Evolutionary conservation across 1,140 invertebrate genomes (phyloP).

Genomic region (Eubasilissa regina): DNA sequence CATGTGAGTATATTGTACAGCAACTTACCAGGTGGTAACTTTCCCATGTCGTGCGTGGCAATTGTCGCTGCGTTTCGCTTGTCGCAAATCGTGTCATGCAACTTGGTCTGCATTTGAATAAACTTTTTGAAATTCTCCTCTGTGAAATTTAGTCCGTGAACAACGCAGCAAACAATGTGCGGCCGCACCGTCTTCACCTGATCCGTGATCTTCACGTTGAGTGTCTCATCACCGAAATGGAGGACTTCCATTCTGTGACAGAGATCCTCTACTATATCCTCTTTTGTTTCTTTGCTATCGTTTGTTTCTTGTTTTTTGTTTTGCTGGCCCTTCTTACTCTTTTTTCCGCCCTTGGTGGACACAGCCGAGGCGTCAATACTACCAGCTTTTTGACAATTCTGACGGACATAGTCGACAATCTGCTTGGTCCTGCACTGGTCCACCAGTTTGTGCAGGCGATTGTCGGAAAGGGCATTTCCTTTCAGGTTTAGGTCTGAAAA

Average conservation of each 20-base stretch:
- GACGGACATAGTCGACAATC: constrained; percentile 78
- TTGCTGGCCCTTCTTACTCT: constrained; percentile 65
- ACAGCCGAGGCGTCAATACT: constrained; percentile 60
- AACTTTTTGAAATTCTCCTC: constrained; percentile 82
- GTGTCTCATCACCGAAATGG: constrained; percentile 72
- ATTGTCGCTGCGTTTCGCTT: constrained; percentile 85
- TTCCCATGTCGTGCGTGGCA: constrained; percentile 85
- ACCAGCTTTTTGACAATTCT: constrained; percentile 73
- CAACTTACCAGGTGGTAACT: constrained; percentile 72
- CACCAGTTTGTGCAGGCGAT: constrained; percentile 81
- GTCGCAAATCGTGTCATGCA: constrained; percentile 85
- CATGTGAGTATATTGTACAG: too few relatives aligned
- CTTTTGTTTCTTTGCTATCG: constrained; percentile 60
- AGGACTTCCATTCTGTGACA: constrained; percentile 69
- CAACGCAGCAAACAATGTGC: constrained; percentile 82
- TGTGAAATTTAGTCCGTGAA: constrained; percentile 78
- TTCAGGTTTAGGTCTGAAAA: constrained; percentile 76
- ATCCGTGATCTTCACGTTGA: constrained; percentile 73
- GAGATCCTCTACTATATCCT: constrained; percentile 59
- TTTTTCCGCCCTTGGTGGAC: constrained; percentile 64
- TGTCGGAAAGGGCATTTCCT: constrained; percentile 82
- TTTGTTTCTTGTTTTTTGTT: constrained; percentile 47
- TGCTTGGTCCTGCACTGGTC: constrained; percentile 81
- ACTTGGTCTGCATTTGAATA: constrained; percentile 84
- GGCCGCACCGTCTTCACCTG: constrained; percentile 76